phyloP scores from a whole-genome alignment of 1,140 invertebrate species.

The Cyphomyrmex costatus region DNA sequence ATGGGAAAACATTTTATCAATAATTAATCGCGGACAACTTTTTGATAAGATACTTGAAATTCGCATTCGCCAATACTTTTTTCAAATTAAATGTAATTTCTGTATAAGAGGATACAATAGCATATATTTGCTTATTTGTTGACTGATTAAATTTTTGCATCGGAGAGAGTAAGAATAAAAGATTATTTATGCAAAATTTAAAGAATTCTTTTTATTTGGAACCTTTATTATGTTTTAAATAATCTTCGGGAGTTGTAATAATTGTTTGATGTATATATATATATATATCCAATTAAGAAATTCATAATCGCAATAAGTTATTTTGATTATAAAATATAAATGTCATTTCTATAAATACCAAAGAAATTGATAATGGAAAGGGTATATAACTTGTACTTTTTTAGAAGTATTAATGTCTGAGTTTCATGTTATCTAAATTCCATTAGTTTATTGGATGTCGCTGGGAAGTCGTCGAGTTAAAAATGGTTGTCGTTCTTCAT shows the following conservation, averaged over 20 bases:
- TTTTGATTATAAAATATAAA: constrained; percentile 7
- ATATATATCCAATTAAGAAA: neutral
- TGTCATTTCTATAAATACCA: neutral
- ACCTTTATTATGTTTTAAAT: neutral
- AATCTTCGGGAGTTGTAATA: neutral
- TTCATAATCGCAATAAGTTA: neutral
- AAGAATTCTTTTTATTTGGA: neutral
- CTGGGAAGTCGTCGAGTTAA: neutral
- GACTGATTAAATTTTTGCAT: neutral
- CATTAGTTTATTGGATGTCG: neutral
- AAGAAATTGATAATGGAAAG: neutral
- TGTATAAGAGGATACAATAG: neutral
- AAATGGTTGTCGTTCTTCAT: constrained; percentile 2
- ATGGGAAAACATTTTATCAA: constrained; percentile 15
- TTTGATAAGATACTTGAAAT: neutral
- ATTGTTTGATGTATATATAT: neutral
- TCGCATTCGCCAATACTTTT: neutral
- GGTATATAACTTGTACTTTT: neutral
- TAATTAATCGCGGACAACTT: neutral
- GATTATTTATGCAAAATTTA: constrained; percentile 9
- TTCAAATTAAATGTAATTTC: neutral
- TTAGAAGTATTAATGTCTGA: neutral
- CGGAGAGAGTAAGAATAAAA: neutral
- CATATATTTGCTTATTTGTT: neutral
- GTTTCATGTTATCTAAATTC: neutral